Conservation (phyloP, 2,888 invertebrate genomes). For the Geotrupes spiniger region DNA sequence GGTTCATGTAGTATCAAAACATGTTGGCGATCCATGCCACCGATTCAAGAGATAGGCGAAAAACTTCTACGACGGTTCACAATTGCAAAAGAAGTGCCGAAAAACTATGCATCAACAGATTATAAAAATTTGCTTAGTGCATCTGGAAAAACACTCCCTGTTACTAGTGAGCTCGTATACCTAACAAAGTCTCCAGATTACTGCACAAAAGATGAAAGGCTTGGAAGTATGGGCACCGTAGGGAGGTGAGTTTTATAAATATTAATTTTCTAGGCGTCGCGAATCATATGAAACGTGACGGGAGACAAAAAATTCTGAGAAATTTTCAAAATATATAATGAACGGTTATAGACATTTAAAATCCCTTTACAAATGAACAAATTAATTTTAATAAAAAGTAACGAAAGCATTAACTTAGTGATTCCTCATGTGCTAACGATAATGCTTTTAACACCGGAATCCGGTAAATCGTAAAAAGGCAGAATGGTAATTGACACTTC, state of each 20-base stretch:
- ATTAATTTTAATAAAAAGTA: no score
- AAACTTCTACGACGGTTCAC: constrained; percentile 60
- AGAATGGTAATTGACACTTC: no score
- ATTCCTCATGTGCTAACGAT: no score
- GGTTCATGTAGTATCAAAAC: constrained; percentile 80
- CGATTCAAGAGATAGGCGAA: constrained; percentile 55
- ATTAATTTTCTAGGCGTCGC: background rate
- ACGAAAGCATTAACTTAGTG: no score
- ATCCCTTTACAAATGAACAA: no score
- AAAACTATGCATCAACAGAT: constrained; percentile 48
- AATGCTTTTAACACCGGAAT: no score
- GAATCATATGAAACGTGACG: no score
- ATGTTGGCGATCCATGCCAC: constrained; percentile 74
- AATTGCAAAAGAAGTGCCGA: constrained; percentile 53
- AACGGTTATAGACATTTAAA: no score
- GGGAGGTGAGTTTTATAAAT: constrained; percentile 59
- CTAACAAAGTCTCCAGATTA: constrained; percentile 81
- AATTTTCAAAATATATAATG: no score
- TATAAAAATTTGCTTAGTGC: constrained; percentile 23
- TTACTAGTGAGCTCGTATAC: constrained; percentile 65
- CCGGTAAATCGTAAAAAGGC: no score
- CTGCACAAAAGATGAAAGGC: constrained; percentile 69
- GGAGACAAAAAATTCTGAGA: no score
- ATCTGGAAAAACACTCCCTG: constrained; percentile 46
- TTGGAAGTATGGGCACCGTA: constrained; percentile 73